These are phyloP conservation scores for Oryzias woworae DNA, from an alignment of 2,113 vertebrate species.

Conservation along the genomic window DNA sequence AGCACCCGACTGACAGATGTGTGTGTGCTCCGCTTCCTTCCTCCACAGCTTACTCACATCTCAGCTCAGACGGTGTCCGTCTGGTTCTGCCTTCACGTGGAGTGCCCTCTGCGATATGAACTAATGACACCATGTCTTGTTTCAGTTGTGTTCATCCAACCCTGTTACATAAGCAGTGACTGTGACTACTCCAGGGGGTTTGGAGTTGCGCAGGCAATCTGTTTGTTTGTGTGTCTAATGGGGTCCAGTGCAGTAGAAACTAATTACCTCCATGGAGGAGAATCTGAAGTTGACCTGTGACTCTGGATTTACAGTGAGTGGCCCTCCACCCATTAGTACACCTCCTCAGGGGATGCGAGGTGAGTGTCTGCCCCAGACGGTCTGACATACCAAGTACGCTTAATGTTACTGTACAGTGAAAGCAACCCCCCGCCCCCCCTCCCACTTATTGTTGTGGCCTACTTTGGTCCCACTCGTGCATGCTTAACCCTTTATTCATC, in stretches of 20 bases:
- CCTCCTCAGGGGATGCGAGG: constrained; percentile 19
- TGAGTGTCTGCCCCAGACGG: constrained; percentile 14
- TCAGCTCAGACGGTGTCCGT: constrained; percentile 40
- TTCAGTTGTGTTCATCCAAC: constrained; percentile 62
- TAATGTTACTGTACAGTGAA: constrained; percentile 48
- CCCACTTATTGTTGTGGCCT: constrained; percentile 69
- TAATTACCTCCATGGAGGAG: constrained; percentile 47
- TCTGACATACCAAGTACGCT: constrained; percentile 9
- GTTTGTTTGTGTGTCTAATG: constrained; percentile 20
- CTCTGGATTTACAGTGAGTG: constrained; percentile 27
- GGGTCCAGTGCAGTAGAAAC: constrained; percentile 21
- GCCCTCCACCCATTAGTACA: constrained; percentile 7
- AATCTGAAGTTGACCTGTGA: constrained; percentile 36
- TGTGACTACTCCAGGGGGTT: constrained; percentile 49
- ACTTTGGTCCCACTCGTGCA: constrained; percentile 70
- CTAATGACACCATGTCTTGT: constrained; percentile 51
- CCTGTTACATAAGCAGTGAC: constrained; percentile 63
- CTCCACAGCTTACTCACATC: constrained; percentile 35
- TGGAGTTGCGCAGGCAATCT: constrained; percentile 32
- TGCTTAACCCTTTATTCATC: constrained; percentile 70
- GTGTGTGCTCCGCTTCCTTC: constrained; percentile 42
- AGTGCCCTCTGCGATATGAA: constrained; percentile 12
- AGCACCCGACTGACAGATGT: constrained; percentile 50
- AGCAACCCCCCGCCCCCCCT: constrained; percentile 33
- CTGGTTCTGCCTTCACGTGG: constrained; percentile 13